Evolutionary conservation across 2,888 invertebrate species (phyloP), one percentile per base, ranked within the genome.

Genomic region (Dasypogon diadema): DNA sequence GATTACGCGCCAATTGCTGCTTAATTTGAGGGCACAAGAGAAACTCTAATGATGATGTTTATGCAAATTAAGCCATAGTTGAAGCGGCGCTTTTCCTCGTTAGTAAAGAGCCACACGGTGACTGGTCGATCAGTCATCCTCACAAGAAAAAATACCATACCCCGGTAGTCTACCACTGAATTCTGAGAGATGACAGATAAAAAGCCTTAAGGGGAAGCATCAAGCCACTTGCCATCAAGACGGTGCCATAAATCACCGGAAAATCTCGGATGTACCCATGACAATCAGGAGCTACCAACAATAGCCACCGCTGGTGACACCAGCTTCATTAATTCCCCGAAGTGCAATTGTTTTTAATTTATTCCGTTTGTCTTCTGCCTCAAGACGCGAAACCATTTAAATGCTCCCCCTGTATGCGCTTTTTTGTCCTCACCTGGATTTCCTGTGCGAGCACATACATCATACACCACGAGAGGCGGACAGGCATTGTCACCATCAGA

Each of bases 261-360:
- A 70, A 70, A 54, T 70, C 70, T 70, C 46, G 34, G 46, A 51
- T 70, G 30, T 54, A 24, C 54, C 30, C 26, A 30, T 56, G 54
- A 34, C 34, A 34, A 54, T 26, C 56, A 14, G 56, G 14, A 14
- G 30, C 30, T 26, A 18, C 26, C 30, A 30, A 30, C 56, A 30
- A 56, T 70, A 46, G 54, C 34, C 70, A 70, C 22, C 54, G 60
- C 60, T 30, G 12, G 46, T 70, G 70, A 70, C 70, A 70, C 70
- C 70, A 24, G 4, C 70, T n/a, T 30, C 70, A 70, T 70, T 70
- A 51, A 70, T 70, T 51, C 68, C 30, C 21, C 21, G 70, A 51
- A 54, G 70, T 70, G 70, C 70, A 70, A 54, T 70, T 70, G 54
- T 70, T 54, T 26, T 54, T 70, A 70, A 70, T 70, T 70, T 70